Percentiles rank a stretch among this genome's conserved stretches.
phyloP scores from a whole-genome alignment of 2,888 invertebrate species.

The Ecdyonurus torrentis region DNA sequence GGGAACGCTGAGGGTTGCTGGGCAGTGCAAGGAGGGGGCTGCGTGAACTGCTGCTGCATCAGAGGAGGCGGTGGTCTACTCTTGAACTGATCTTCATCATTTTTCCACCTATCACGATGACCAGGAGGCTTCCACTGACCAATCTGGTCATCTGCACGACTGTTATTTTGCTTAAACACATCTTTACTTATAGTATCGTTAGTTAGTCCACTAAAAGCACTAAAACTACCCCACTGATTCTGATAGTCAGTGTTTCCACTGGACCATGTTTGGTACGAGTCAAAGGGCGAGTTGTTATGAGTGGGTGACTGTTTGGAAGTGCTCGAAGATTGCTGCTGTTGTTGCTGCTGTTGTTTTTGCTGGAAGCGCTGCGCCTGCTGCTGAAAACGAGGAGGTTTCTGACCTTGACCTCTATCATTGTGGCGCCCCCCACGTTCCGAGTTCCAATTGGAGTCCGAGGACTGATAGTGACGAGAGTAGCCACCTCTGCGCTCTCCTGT shows the following conservation, averaged over 20 bases:
- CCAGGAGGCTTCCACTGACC: constrained; percentile 1
- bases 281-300: background rate
- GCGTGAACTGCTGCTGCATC: background rate
- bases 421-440: background rate
- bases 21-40: background rate
- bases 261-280: background rate
- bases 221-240: constrained; percentile 1
- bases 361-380: constrained; percentile 22
- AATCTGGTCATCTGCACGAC: background rate
- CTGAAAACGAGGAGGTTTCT: constrained; percentile 45
- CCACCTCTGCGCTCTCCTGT: constrained; percentile 6
- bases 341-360: constrained; percentile 22
- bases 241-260: background rate
- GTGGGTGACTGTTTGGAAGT: background rate
- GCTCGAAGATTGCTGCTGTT: constrained; percentile 12
- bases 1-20: background rate
- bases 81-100: background rate
- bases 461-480: background rate
- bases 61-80: background rate
- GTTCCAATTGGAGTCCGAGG: background rate
- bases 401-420: constrained; percentile 22
- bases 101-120: background rate
- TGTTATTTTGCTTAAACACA: background rate
- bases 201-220: background rate
- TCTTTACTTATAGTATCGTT: background rate